Evolutionary conservation across 1,140 invertebrate species (phyloP).

Genomic region (Nasonia vitripennis): DNA sequence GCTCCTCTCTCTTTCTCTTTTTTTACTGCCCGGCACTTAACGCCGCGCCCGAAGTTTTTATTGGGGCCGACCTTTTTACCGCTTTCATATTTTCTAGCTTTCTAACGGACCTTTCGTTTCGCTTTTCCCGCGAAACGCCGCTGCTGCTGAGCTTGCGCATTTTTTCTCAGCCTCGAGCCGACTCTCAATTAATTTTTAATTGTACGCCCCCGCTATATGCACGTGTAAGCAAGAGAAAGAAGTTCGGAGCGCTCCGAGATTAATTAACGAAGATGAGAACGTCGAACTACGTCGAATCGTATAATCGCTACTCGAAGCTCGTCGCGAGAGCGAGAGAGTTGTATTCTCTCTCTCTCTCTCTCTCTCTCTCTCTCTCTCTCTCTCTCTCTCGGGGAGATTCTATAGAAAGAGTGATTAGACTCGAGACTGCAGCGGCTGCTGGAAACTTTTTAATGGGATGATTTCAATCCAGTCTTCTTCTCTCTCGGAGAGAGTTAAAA

Average conservation of each 20-base stretch:
- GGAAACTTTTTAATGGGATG: not conserved
- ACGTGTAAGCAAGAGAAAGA: no score
- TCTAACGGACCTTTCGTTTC: not conserved
- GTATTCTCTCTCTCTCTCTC: no score
- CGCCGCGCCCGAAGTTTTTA: not conserved
- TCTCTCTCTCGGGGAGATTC: no score
- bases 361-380: no score
- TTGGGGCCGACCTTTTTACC: not conserved
- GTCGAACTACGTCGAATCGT: no score
- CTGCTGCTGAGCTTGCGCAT: not conserved
- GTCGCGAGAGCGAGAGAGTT: no score
- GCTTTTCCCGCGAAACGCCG: not conserved
- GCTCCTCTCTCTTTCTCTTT: not conserved
- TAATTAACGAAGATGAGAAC: no score
- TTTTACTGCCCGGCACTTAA: not conserved
- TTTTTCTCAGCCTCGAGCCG: not conserved
- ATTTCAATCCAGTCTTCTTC: not conserved
- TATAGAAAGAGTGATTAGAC: no score
- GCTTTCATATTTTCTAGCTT: constrained; percentile 1
- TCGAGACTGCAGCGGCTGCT: no score
- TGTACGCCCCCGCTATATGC: not conserved
- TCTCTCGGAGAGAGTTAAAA: constrained; percentile 11
- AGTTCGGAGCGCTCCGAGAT: no score
- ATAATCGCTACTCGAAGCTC: no score
- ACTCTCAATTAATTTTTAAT: not conserved